Conservation (phyloP, 2,888 invertebrate genomes). For the Hydriomena furcata region DNA sequence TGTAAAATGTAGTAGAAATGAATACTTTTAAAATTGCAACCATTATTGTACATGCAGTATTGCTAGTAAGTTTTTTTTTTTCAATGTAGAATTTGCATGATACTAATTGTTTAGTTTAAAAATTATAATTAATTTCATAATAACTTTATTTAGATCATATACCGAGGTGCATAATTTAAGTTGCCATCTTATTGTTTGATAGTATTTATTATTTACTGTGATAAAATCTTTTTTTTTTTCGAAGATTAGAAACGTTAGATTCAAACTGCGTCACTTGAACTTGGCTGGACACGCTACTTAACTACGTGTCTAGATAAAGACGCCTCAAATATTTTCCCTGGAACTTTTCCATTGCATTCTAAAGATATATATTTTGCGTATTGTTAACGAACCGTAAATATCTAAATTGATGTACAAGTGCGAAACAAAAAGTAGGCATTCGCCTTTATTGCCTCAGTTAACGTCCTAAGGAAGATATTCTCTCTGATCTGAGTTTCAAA, state of each 20-base stretch:
- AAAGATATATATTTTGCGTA: slow-evolving; percentile 35
- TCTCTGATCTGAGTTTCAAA: too few relatives aligned
- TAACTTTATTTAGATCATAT: slow-evolving; percentile 40
- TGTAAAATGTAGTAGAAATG: not conserved
- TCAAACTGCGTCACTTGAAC: too few relatives aligned
- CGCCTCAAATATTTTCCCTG: slow-evolving; percentile 23
- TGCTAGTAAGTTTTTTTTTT: too few relatives aligned
- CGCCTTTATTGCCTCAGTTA: not conserved
- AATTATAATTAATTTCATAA: slow-evolving; percentile 7
- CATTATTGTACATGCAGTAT: slow-evolving; percentile 5
- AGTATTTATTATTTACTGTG: slow-evolving; percentile 81
- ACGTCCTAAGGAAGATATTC: too few relatives aligned
- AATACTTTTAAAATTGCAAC: slow-evolving; percentile 2
- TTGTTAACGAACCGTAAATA: slow-evolving; percentile 2
- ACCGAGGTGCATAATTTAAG: slow-evolving; percentile 70
- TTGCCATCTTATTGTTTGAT: slow-evolving; percentile 73
- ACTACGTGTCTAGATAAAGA: too few relatives aligned
- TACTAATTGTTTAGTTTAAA: slow-evolving; percentile 10
- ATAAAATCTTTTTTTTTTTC: slow-evolving; percentile 63
- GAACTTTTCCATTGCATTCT: slow-evolving; percentile 7
- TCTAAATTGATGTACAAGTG: not conserved
- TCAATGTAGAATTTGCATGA: slow-evolving; percentile 8
- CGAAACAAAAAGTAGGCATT: not conserved
- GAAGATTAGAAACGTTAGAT: slow-evolving; percentile 36
- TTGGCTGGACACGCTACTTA: too few relatives aligned